These are phyloP conservation scores for Amphiprion clarkii DNA, from an alignment of 2,797 vertebrate species.

Conservation along the genomic window DNA sequence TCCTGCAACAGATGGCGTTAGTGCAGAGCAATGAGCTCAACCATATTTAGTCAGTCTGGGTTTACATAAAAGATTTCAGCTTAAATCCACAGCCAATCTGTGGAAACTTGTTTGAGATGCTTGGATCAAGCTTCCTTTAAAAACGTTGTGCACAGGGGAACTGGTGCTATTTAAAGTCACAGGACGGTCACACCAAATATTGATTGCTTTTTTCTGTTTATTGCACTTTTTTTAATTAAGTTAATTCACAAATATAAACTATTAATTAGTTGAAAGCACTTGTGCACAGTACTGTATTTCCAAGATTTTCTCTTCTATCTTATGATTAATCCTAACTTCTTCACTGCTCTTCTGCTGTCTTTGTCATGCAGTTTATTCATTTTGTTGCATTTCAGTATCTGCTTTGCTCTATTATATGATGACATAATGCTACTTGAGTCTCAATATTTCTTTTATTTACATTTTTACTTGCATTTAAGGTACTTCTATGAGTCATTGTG, in stretches of 20 bases:
- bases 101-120: background rate
- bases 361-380: background rate
- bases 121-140: too few species aligned
- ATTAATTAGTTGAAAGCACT: background rate
- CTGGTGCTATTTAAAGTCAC: background rate
- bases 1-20: background rate
- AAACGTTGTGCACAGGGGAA: background rate
- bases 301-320: background rate
- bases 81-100: background rate
- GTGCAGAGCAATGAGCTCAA: background rate
- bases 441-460: background rate
- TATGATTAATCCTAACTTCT: background rate
- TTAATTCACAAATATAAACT: too few species aligned
- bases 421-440: too few species aligned
- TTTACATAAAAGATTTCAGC: background rate
- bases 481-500: background rate
- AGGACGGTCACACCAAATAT: too few species aligned
- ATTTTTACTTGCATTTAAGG: background rate
- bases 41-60: background rate
- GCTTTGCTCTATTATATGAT: background rate
- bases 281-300: background rate
- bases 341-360: background rate
- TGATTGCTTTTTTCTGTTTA: too few species aligned
- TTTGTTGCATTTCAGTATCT: background rate
- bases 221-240: too few species aligned